Evolutionary conservation across 2,888 invertebrate genomes (phyloP), one percentile per base, ranked within the genome.

Genomic region (Andrena marginata): DNA sequence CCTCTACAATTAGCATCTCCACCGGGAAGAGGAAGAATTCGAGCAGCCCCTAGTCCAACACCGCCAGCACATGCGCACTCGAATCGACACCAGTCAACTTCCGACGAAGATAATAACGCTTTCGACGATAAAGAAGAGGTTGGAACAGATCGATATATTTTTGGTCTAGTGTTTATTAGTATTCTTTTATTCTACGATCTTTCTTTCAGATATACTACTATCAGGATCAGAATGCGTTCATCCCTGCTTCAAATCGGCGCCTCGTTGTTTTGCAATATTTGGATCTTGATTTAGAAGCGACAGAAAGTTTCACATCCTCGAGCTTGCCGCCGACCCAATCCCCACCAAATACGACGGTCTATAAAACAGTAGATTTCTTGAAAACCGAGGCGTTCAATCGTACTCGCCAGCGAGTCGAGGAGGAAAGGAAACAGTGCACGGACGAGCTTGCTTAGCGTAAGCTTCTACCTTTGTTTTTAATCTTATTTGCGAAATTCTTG

Each of bases 331-430:
- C 89, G 13, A 92, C 94, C 20, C 94, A 94, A 75, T 93, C 94
- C n/a, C 94, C 95, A 33, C 93, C 94, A 51, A 94, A 94, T 83
- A 94, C 94, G 16, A 90, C 97, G 0, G 97, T 97, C 8, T 99
- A 99, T 94, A 98, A 98, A 93, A 97, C 97, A 1, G 98, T 99
- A 0, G 99, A 99, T 94, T 99, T 99, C 95, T 95, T 98, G 70
- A 99, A 98, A 95, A 99, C 99, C 0, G 97, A 98, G 93, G 99
- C 98, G 6, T 98, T 99, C 92, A 98, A 97, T 94, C 96, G 97
- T 80, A 98, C 97, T 51, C 95, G 97, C 70, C 97, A 97, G 92
- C 97, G 97, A 91, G 96, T 97, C 0, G 97, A 97, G 92, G 96
- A 96, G 82, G 96, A 96, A 49, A 94, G 97, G 84, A 94, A 94